Evolutionary conservation across 2,113 vertebrate species (phyloP).

Genomic region (Nibea albiflora): DNA sequence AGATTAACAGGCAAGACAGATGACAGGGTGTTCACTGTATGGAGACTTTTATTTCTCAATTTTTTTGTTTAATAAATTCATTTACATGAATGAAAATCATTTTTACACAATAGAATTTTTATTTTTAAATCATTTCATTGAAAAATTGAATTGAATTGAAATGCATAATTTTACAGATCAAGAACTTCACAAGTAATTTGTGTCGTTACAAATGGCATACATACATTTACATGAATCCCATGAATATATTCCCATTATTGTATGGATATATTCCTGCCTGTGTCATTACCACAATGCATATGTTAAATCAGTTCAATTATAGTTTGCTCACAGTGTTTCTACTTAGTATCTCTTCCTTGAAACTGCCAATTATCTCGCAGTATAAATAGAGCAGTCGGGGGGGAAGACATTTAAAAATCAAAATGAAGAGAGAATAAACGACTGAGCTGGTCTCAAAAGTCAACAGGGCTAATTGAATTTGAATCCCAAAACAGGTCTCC

Average conservation of each 20-base stretch:
- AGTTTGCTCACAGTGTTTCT: neutral
- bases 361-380: conserved; percentile 7
- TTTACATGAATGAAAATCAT: conserved; percentile 10
- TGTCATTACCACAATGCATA: conserved; percentile 5
- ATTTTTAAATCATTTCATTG: neutral
- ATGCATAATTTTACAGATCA: neutral
- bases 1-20: conserved; percentile 1
- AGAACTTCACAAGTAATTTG: neutral
- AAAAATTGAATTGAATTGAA: neutral
- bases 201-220: too few relatives aligned
- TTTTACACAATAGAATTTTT: neutral
- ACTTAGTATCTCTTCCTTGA: conserved; percentile 7
- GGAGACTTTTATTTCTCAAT: neutral
- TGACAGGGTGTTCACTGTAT: neutral
- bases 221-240: neutral
- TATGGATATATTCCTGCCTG: neutral
- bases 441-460: conserved; percentile 27
- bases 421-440: conserved; percentile 13
- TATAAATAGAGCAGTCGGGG: conserved; percentile 10
- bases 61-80: neutral
- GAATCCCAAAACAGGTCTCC: conserved; percentile 22
- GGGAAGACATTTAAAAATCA: conserved; percentile 1
- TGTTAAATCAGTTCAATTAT: conserved; percentile 3
- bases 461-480: conserved; percentile 44
- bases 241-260: neutral